These are phyloP conservation scores for Rhinoderma darwinii DNA, from an alignment of 2,113 vertebrate species.

Conservation along the genomic window DNA sequence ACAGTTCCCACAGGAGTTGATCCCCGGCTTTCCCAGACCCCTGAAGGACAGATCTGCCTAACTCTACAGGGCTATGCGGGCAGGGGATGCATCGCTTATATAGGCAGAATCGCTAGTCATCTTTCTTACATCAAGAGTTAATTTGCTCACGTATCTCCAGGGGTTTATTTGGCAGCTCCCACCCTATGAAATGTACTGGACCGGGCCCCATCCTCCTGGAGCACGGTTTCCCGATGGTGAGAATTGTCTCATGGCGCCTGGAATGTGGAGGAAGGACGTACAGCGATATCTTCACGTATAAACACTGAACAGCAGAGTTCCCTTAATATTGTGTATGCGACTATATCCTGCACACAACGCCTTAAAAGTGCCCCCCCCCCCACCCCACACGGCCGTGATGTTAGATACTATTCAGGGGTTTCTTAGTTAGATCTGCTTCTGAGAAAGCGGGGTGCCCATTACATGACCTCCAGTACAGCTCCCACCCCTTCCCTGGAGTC, in stretches of 20 bases:
- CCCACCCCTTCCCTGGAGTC: neutral
- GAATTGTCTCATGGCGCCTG: neutral
- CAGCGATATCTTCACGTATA: neutral
- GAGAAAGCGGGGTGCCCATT: neutral
- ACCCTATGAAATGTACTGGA: neutral
- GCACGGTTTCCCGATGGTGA: neutral
- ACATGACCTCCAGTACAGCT: too few relatives aligned
- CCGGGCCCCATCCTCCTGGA: neutral
- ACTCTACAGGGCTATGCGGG: neutral
- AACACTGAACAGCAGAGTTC: neutral
- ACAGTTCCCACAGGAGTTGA: neutral
- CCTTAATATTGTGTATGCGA: too few relatives aligned
- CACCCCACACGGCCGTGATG: too few relatives aligned
- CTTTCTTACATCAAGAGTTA: neutral
- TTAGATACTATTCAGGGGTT: too few relatives aligned
- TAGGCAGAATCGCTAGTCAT: too few relatives aligned
- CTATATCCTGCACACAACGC: neutral
- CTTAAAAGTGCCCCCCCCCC: too few relatives aligned
- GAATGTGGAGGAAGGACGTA: constrained; percentile 19
- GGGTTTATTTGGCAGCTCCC: neutral
- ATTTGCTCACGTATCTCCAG: neutral
- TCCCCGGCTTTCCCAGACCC: neutral
- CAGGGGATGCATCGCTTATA: too few relatives aligned
- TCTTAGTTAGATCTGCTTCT: neutral
- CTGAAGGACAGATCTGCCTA: neutral